Conservation (phyloP, 2,113 vertebrate genomes). For the Jaculus jaculus region DNA sequence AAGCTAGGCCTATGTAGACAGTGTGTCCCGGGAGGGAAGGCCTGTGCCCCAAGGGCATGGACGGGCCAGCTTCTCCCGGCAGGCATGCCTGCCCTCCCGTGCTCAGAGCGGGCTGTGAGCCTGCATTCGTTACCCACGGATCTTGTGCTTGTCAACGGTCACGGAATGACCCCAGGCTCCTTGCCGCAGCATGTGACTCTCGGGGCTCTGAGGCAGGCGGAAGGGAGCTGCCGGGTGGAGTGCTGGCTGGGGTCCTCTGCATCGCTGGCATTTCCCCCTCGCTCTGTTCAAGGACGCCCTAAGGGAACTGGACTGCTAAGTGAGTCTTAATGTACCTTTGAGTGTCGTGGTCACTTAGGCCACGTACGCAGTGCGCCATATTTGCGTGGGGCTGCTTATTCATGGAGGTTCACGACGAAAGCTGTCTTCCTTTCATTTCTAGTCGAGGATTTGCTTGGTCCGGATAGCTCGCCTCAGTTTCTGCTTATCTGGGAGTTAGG, state of each 20-base stretch:
- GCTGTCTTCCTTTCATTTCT: neutral
- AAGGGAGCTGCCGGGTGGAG: neutral
- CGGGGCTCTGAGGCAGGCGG: neutral
- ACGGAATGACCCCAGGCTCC: neutral
- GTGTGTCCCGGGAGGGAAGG: neutral
- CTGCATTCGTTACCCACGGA: slow-evolving; percentile 53
- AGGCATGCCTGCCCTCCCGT: neutral
- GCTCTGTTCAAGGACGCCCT: neutral
- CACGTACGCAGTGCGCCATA: neutral
- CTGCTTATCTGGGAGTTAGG: neutral
- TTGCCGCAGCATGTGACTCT: slow-evolving; percentile 26
- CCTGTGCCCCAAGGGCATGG: neutral
- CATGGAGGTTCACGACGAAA: too few species aligned
- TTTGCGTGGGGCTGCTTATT: too few species aligned
- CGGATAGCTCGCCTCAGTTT: neutral
- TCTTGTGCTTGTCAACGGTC: slow-evolving; percentile 39
- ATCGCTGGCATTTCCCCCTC: slow-evolving; percentile 27
- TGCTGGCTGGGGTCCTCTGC: slow-evolving; percentile 49
- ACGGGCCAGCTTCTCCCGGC: slow-evolving; percentile 15
- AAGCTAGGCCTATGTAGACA: neutral
- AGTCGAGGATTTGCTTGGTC: neutral
- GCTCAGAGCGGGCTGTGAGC: slow-evolving; percentile 59
- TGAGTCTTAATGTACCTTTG: neutral
- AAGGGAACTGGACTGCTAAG: slow-evolving; percentile 3
- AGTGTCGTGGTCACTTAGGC: neutral